Percentiles rank a stretch among this genome's conserved stretches.
These are phyloP conservation scores for human DNA, from an alignment of 2,113 vertebrate species.

Conservation along the genomic window DNA sequence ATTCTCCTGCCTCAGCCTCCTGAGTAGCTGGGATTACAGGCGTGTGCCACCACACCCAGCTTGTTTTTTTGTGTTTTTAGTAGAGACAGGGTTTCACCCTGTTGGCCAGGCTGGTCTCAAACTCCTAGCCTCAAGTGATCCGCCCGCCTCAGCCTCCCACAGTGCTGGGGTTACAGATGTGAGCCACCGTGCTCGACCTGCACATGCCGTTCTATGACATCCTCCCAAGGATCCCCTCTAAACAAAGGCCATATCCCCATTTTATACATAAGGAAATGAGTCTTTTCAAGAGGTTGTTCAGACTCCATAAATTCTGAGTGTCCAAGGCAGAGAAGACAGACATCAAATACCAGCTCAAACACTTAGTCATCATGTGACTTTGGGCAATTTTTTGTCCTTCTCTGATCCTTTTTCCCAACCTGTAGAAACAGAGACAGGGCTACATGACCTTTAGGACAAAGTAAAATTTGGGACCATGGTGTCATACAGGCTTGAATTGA, in stretches of 20 bases:
- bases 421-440: background rate
- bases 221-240: background rate
- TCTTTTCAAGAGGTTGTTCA: background rate
- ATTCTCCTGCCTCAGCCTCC: too few relatives aligned
- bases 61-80: too few relatives aligned
- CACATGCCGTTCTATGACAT: too few relatives aligned
- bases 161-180: too few relatives aligned
- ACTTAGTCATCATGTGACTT: background rate
- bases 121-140: too few relatives aligned
- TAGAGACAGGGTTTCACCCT: too few relatives aligned
- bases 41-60: too few relatives aligned
- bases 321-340: background rate
- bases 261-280: background rate
- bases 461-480: background rate
- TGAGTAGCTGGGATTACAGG: too few relatives aligned
- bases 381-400: background rate
- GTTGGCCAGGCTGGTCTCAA: too few relatives aligned
- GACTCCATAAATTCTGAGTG: background rate
- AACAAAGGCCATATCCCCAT: too few relatives aligned
- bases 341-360: background rate
- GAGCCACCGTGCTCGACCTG: too few relatives aligned
- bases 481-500: background rate
- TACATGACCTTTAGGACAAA: background rate
- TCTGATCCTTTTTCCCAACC: background rate
- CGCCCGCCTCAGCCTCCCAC: too few relatives aligned